A percentile compares a stretch with the other conserved stretches of the same genome.
These are phyloP conservation scores for Lepilemur septentrionalis DNA, from an alignment of 2,797 vertebrate genomes.

Conservation along the genomic window DNA sequence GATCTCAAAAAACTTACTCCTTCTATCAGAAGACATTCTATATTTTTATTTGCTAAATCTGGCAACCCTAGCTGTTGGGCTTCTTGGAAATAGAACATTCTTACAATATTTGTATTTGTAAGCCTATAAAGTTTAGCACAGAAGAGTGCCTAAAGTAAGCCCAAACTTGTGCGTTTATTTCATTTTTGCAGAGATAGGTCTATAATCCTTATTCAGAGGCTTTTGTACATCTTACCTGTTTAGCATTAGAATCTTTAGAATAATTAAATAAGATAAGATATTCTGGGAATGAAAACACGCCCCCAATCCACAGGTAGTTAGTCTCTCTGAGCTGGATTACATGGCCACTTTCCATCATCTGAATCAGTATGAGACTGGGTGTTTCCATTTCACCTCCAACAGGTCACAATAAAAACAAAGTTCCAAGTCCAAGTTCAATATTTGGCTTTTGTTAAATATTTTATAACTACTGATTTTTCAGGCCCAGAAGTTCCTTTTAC, in stretches of 20 bases:
- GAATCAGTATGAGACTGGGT: neutral
- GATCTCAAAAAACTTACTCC: neutral
- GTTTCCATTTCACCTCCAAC: slow-evolving; percentile 18
- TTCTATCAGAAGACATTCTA: neutral
- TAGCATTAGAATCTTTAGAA: neutral
- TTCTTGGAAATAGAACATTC: neutral
- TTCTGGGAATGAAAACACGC: neutral
- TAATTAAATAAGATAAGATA: neutral
- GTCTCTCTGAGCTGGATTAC: neutral
- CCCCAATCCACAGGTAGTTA: neutral
- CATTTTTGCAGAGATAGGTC: neutral
- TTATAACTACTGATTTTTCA: slow-evolving; percentile 45
- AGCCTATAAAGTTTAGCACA: neutral
- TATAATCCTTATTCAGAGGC: neutral
- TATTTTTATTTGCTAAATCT: slow-evolving; percentile 37
- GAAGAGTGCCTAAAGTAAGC: neutral
- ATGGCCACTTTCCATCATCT: neutral
- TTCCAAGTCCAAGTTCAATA: slow-evolving; percentile 22
- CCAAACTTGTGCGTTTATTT: neutral
- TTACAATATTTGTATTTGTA: neutral
- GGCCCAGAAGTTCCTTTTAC: slow-evolving; percentile 38
- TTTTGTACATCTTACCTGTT: neutral
- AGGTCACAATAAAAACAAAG: slow-evolving; percentile 30
- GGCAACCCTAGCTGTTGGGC: neutral
- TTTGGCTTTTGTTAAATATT: slow-evolving; percentile 66